phyloP scores from a whole-genome alignment of 2,888 invertebrate genomes.

The Tribolium freemani region DNA sequence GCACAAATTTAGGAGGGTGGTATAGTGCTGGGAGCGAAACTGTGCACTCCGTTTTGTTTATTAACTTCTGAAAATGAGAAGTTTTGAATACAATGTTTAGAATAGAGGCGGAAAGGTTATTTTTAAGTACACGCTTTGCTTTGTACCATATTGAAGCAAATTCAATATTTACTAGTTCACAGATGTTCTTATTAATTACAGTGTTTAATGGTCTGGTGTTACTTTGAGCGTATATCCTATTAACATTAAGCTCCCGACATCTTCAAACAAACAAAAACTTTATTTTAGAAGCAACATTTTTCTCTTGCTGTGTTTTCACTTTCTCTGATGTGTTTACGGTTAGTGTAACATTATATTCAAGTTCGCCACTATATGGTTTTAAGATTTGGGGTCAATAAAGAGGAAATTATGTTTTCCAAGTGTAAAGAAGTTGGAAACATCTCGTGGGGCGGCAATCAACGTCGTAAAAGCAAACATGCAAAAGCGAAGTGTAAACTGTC shows the following conservation, averaged over 20 bases:
- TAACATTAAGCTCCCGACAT: conserved; percentile 7
- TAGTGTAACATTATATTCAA: not conserved
- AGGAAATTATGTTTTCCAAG: conserved; percentile 35
- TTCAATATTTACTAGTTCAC: conserved; percentile 32
- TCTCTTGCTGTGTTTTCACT: not conserved
- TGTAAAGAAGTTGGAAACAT: conserved; percentile 41
- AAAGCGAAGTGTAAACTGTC: conserved; percentile 35
- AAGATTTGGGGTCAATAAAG: conserved; percentile 31
- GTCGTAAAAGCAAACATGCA: conserved; percentile 36
- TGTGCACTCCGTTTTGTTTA: conserved; percentile 26
- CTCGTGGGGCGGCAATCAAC: conserved; percentile 66
- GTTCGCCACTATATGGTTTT: conserved; percentile 13
- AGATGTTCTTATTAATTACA: conserved; percentile 25
- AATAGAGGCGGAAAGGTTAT: conserved; percentile 9
- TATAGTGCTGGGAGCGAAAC: conserved; percentile 17
- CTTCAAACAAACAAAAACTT: conserved; percentile 3
- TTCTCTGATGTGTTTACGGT: not conserved
- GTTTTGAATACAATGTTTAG: conserved; percentile 23
- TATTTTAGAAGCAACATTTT: not conserved
- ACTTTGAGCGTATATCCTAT: conserved; percentile 15
- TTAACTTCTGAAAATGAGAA: conserved; percentile 20
- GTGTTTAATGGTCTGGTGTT: conserved; percentile 12
- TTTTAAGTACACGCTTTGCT: conserved; percentile 14
- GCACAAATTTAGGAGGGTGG: conserved; percentile 15
- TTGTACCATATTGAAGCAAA: conserved; percentile 16